Conservation (phyloP, 2,113 vertebrate species). For the Phaethon lepturus region DNA sequence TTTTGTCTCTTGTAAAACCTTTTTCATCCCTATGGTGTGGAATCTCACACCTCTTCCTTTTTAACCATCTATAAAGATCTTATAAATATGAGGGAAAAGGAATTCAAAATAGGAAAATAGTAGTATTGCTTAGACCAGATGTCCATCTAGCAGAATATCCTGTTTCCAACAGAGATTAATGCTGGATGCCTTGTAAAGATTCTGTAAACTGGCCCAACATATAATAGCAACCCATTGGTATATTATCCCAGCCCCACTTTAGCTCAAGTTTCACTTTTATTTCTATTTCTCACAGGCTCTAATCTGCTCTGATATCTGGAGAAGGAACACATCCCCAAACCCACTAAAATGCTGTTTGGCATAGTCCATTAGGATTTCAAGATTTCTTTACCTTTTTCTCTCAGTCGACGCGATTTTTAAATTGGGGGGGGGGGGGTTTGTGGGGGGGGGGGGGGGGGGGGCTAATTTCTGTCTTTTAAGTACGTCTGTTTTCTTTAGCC, state of each 20-base stretch:
- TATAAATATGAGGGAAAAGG: neutral
- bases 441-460: too few relatives aligned
- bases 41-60: neutral
- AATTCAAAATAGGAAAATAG: neutral
- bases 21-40: neutral
- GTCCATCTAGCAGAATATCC: neutral
- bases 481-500: neutral
- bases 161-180: neutral
- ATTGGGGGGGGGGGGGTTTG: too few relatives aligned
- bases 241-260: neutral
- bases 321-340: neutral
- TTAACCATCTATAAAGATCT: neutral
- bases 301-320: neutral
- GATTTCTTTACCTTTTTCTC: too few relatives aligned
- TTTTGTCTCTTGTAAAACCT: neutral
- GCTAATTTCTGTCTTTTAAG: neutral
- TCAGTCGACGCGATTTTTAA: too few relatives aligned
- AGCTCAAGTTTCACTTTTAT: neutral
- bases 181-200: neutral
- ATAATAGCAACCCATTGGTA: neutral
- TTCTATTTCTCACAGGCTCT: neutral
- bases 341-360: too few relatives aligned
- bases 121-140: neutral
- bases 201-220: neutral
- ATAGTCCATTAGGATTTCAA: too few relatives aligned